Evolutionary conservation across 2,888 invertebrate species (phyloP), one percentile per base, ranked within the genome.

Genomic region (Celastrina argiolus): DNA sequence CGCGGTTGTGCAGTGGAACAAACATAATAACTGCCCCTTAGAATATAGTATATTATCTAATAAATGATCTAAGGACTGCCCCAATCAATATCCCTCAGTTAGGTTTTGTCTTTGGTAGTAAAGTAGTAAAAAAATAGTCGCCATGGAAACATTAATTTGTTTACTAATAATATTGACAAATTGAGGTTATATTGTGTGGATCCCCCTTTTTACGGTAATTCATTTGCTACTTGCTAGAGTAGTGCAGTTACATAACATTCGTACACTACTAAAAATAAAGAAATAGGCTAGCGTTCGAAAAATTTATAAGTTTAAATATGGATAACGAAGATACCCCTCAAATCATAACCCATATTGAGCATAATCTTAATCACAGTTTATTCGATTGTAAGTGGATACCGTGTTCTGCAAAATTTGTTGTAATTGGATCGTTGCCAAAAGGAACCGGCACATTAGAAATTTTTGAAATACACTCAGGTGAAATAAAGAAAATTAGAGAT

Each of bases 321-420:
- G 90, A 89, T 66, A 78, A 76, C 65, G 72, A 79, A 69, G 94
- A 96, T 70, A 97, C 97, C 74, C 98, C 98, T 0, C 97, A 97
- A 87, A 95, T 98, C 76, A 96, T 98, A 74, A 94, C 96, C 67
- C 97, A 98, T 79, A 93, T 95, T 41, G 96, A 98, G 78, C 95
- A 96, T 80, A 92, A 94, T 26, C 85, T 98, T 1, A 94, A 96
- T 78, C 98, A 96, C 83, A 96, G 97, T 0, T 85, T 98, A 28
- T 98, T 97, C 82, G 98, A 98, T 79, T 94, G 95, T n/a, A 97
- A 97, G 88, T 99, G 98, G 99, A 94, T 99, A 76, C 98, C 99
- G 0, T 95, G 96, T 78, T 97, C 98, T 2, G 96, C 98, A 0
- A 98, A 98, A 85, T 97, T 98, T 86, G 95, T 97, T 69, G 94